These are phyloP conservation scores for Dasypus novemcinctus DNA, from an alignment of 2,113 vertebrate species.

Conservation along the genomic window DNA sequence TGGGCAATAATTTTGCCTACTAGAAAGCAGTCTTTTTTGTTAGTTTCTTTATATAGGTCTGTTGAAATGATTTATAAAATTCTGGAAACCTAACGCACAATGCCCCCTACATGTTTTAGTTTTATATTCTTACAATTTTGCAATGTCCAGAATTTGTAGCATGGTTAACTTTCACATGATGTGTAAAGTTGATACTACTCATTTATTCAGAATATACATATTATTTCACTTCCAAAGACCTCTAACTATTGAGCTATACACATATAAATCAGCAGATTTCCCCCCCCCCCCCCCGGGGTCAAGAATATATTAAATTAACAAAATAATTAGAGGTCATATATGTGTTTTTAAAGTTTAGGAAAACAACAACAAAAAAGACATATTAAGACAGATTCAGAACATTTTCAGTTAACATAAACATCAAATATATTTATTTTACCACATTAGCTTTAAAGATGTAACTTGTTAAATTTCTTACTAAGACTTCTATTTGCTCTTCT, in stretches of 20 bases:
- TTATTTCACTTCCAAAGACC: background rate
- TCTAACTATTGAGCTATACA: background rate
- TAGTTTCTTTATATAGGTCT: background rate
- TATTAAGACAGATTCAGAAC: background rate
- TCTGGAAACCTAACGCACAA: background rate
- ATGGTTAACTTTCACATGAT: background rate
- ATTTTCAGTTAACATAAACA: background rate
- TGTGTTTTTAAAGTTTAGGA: background rate
- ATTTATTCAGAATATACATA: background rate
- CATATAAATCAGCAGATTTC: background rate
- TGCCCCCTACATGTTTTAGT: background rate
- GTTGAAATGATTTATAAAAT: constrained; percentile 19
- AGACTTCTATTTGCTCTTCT: background rate
- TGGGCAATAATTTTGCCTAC: background rate
- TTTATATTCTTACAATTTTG: background rate
- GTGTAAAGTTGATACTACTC: background rate
- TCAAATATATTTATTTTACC: constrained; percentile 1
- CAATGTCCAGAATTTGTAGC: background rate
- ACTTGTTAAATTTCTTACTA: background rate
- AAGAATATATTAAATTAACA: background rate
- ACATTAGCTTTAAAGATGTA: background rate
- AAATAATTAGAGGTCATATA: background rate
- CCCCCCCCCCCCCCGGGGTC: no score
- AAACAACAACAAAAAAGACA: background rate
- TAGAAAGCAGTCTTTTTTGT: background rate